phyloP scores from a whole-genome alignment of 2,113 vertebrate species.

The Istiophorus platypterus region DNA sequence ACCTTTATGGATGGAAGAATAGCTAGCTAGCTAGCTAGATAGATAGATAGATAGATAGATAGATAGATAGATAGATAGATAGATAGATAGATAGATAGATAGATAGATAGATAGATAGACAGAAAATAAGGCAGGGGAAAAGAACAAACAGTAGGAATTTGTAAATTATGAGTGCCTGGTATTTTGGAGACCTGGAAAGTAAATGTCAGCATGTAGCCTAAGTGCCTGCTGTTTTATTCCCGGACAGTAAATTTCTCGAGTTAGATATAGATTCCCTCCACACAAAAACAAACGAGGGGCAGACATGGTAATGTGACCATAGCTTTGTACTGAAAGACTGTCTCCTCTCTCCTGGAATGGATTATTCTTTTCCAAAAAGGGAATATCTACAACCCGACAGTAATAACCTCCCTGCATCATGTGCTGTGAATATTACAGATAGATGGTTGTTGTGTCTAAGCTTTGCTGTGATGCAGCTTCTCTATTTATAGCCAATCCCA shows the following conservation, averaged over 20 bases:
- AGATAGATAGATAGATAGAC: neutral
- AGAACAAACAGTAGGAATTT: neutral
- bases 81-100: neutral
- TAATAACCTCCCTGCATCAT: slow-evolving; percentile 48
- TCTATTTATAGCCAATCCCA: slow-evolving; percentile 70
- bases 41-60: neutral
- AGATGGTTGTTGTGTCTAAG: slow-evolving; percentile 53
- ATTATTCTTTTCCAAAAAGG: slow-evolving; percentile 51
- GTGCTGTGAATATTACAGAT: slow-evolving; percentile 58
- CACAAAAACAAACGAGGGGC: slow-evolving; percentile 43
- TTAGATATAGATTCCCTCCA: slow-evolving; percentile 27
- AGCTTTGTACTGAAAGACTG: slow-evolving; percentile 27
- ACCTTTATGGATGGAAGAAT: neutral
- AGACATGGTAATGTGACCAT: slow-evolving; percentile 34
- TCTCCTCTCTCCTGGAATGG: slow-evolving; percentile 36
- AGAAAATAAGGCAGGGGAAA: neutral
- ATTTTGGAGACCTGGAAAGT: slow-evolving; percentile 54
- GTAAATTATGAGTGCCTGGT: slow-evolving; percentile 45
- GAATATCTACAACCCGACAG: slow-evolving; percentile 46
- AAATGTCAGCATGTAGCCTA: slow-evolving; percentile 61
- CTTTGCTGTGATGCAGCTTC: slow-evolving; percentile 41
- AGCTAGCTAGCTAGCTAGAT: neutral
- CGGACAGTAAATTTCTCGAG: slow-evolving; percentile 53
- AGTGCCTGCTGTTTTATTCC: slow-evolving; percentile 54
- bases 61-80: neutral